Conservation (phyloP, 2,888 invertebrate genomes). For the Allygus modestus region DNA sequence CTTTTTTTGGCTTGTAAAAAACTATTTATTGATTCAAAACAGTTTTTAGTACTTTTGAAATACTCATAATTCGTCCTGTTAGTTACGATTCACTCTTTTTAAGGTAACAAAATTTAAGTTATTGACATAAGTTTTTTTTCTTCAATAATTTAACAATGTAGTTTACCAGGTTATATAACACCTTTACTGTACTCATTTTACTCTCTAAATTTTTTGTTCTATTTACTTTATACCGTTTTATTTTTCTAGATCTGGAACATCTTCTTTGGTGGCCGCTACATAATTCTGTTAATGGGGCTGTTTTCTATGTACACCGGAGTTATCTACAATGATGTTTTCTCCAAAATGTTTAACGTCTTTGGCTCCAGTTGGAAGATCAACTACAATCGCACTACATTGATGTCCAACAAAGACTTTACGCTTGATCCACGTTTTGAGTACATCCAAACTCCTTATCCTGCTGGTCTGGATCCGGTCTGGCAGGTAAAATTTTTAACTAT, state of each 20-base stretch:
- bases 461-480: slow-evolving; percentile 86
- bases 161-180: too few relatives aligned
- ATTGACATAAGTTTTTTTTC: too few relatives aligned
- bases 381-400: slow-evolving; percentile 72
- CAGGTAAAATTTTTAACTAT: slow-evolving; percentile 73
- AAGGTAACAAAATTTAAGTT: too few relatives aligned
- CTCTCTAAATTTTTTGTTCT: too few relatives aligned
- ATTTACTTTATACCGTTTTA: neutral
- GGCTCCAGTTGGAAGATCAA: slow-evolving; percentile 80
- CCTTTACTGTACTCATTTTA: too few relatives aligned
- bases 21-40: too few relatives aligned
- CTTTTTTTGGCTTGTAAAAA: too few relatives aligned
- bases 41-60: too few relatives aligned
- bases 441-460: slow-evolving; percentile 79
- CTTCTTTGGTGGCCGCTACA: slow-evolving; percentile 85
- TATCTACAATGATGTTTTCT: slow-evolving; percentile 86
- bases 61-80: too few relatives aligned
- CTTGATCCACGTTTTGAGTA: slow-evolving; percentile 76
- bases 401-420: slow-evolving; percentile 73
- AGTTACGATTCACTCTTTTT: too few relatives aligned
- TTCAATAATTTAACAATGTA: too few relatives aligned
- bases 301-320: slow-evolving; percentile 87
- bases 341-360: slow-evolving; percentile 84
- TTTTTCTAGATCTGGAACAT: slow-evolving; percentile 82
- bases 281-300: slow-evolving; percentile 85